Conservation (phyloP, 92 coral and sea anemone genomes). For the Isaurus tuberculatus region DNA sequence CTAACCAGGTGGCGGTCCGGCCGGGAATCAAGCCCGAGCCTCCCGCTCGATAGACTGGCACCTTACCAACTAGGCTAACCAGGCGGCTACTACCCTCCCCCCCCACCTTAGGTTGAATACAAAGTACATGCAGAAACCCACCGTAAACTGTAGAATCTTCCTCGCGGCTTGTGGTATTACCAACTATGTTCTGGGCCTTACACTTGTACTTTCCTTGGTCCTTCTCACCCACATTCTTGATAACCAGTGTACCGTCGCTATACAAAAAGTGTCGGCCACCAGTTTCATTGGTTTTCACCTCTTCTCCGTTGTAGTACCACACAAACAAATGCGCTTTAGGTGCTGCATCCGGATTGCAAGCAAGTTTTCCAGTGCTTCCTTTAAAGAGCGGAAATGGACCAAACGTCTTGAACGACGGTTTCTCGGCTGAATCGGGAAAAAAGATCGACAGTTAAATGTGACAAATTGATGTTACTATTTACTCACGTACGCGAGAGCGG, state of each 20-base stretch:
- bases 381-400: conserved; percentile 85
- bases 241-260: conserved; percentile 46
- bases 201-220: conserved; percentile 65
- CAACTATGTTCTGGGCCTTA: conserved; percentile 47
- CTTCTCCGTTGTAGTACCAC: conserved; percentile 10
- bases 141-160: conserved; percentile 55
- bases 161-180: conserved; percentile 31
- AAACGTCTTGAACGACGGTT: conserved; percentile 66
- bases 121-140: too few relatives aligned
- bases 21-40: too few relatives aligned
- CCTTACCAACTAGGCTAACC: too few relatives aligned
- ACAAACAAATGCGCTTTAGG: conserved; percentile 57
- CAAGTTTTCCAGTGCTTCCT: conserved; percentile 55
- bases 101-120: too few relatives aligned
- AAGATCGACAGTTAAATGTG: too few relatives aligned
- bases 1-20: too few relatives aligned
- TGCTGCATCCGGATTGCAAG: conserved; percentile 84
- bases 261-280: conserved; percentile 39
- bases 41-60: too few relatives aligned
- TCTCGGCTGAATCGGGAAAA: conserved; percentile 55
- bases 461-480: too few relatives aligned
- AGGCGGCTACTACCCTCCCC: too few relatives aligned
- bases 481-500: too few relatives aligned
- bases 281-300: background rate
- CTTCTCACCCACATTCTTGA: conserved; percentile 23